phyloP scores from a whole-genome alignment of 1,140 invertebrate species.

The Aphaenogaster rudis region DNA sequence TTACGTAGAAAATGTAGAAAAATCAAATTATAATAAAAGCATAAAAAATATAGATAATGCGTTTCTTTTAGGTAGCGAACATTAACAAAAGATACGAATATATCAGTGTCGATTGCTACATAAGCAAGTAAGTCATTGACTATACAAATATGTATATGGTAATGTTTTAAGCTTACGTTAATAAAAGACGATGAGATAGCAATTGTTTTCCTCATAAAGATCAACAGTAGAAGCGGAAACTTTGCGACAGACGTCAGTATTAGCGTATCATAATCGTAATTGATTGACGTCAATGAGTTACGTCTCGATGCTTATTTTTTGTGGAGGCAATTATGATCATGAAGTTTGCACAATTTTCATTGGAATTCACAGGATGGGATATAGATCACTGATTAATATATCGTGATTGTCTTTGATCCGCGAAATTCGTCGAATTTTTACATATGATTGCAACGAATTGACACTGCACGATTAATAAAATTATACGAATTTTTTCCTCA shows the following conservation, averaged over 20 bases:
- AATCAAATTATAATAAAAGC: background rate
- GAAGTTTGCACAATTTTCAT: slow-evolving; percentile 31
- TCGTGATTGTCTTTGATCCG: background rate
- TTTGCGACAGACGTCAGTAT: slow-evolving; percentile 4
- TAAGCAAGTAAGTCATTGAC: background rate
- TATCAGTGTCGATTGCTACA: background rate
- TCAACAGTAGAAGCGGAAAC: background rate
- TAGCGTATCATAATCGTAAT: background rate
- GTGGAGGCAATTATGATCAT: background rate
- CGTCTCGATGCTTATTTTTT: background rate
- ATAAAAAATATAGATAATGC: background rate
- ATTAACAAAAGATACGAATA: background rate
- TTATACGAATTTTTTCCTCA: background rate
- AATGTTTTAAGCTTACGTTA: background rate
- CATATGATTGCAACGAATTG: background rate
- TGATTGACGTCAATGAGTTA: slow-evolving; percentile 31
- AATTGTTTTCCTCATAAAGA: background rate
- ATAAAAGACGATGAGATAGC: background rate
- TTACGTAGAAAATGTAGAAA: background rate
- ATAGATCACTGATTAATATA: background rate
- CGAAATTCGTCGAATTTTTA: background rate
- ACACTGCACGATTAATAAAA: background rate
- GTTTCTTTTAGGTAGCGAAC: background rate
- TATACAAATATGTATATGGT: slow-evolving; percentile 8
- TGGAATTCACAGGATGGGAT: background rate